Base-by-base conservation (phyloP, 2,888 invertebrate genomes). In the Acleris cristana region DNA sequence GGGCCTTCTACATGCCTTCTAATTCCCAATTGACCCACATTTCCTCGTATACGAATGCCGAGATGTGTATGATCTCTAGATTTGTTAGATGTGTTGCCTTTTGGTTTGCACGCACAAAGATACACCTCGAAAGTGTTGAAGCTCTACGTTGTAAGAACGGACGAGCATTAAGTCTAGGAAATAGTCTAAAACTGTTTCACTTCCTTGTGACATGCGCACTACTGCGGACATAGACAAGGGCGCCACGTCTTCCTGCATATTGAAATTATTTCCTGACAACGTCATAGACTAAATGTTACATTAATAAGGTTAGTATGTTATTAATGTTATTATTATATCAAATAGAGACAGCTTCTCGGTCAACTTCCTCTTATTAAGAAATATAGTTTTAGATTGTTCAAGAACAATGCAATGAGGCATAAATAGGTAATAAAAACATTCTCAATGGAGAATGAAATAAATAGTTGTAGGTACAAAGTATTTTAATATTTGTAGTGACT, bases 241-340 rank as follows among this genome's bases (percentile, higher is more conserved):
- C 84, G 71, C 66, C 67, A 70, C 67, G 75, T 77, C 82, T 86
- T 85, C 84, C 83, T 83, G 78, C 72, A 73, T 78, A 48, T 18
- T 58, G 18, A 34, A 26, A 60, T n/a, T 34, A 60, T 51, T 60
- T 60, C 59, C 59, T 55, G 48, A 12, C 45, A 30, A 44, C 44
- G 44, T 44, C 56, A 56, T 16, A 6, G 16, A 21, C 55, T 3
- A 48, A 48, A 48, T 48, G 18, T 16, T 21, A 23, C 18, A n/a
- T 56, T 21, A 18, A n/a, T 44, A 23, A 14, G 18, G 40, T 44
- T 56, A 56, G 21, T 7, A 19, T 56, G 34, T 21, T 19, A 56
- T 40, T 23, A 23, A 6, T 56, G 14, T 18, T 48, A 45, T n/a
- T 16, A 45, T 45, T 45, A n/a, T n/a, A n/a, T 48, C 16, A 48